Evolutionary conservation across 2,113 vertebrate species (phyloP).

Genomic region (Apteryx owenii): DNA sequence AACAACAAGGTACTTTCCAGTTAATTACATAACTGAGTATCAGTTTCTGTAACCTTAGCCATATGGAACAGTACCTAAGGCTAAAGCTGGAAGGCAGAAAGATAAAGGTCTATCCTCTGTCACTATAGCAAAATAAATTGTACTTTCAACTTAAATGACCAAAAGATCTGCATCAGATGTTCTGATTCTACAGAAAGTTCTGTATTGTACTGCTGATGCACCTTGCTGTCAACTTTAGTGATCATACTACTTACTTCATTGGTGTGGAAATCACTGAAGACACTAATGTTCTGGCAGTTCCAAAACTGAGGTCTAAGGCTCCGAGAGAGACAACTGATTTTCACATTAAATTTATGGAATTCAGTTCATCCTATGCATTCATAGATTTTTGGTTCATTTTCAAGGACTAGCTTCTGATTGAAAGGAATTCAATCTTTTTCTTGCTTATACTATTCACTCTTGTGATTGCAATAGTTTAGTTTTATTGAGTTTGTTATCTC

Average conservation of each 20-base stretch:
- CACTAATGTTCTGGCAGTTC: fast-evolving
- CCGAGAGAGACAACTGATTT: background rate
- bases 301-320: background rate
- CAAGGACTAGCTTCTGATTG: background rate
- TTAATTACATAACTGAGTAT: background rate
- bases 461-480: background rate
- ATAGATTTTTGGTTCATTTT: background rate
- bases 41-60: background rate
- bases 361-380: background rate
- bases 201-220: background rate
- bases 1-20: background rate
- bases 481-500: background rate
- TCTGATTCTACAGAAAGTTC: background rate
- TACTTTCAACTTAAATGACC: background rate
- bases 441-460: background rate
- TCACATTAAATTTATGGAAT: background rate
- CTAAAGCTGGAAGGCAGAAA: background rate
- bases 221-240: background rate
- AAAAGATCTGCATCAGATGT: background rate
- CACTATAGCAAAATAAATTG: background rate
- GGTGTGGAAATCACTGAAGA: background rate
- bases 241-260: background rate
- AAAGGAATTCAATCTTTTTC: background rate
- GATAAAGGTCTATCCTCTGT: background rate
- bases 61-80: background rate